These are phyloP conservation scores for Prunella fulvescens DNA, from an alignment of 2,113 vertebrate species.

Conservation along the genomic window DNA sequence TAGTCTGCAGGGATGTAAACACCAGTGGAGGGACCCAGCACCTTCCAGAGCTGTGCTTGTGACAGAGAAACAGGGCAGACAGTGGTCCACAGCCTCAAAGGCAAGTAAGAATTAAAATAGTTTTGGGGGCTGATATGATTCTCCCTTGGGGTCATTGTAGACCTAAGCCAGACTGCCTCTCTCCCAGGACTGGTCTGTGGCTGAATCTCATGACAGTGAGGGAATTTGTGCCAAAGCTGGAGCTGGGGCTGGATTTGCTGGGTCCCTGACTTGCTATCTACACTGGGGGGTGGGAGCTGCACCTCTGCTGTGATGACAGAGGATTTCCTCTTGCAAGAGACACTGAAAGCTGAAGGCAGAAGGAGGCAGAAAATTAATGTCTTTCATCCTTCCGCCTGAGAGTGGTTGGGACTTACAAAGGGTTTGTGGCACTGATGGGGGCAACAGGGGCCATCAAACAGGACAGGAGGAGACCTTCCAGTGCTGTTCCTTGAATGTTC, in stretches of 20 bases:
- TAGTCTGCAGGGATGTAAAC: accelerated
- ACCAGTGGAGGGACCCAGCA: background rate
- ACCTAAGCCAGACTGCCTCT: background rate
- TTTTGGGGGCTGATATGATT: accelerated
- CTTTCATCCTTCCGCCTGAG: background rate
- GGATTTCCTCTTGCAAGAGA: background rate
- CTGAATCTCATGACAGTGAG: background rate
- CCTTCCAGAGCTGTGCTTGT: background rate
- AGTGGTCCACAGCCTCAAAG: background rate
- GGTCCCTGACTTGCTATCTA: background rate
- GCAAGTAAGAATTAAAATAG: background rate
- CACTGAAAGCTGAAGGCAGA: background rate
- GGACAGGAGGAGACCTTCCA: background rate
- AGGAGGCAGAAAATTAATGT: background rate
- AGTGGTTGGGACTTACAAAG: background rate
- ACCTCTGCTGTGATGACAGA: background rate
- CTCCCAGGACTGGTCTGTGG: accelerated
- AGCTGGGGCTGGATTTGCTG: background rate
- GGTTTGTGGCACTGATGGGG: background rate
- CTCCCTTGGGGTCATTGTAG: accelerated
- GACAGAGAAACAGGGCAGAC: background rate
- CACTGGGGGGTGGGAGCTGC: background rate
- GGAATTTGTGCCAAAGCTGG: background rate
- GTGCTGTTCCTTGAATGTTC: background rate
- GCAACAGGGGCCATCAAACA: background rate